Conservation (phyloP, 2,797 vertebrate species). For the Chelidonichthys spinosus region DNA sequence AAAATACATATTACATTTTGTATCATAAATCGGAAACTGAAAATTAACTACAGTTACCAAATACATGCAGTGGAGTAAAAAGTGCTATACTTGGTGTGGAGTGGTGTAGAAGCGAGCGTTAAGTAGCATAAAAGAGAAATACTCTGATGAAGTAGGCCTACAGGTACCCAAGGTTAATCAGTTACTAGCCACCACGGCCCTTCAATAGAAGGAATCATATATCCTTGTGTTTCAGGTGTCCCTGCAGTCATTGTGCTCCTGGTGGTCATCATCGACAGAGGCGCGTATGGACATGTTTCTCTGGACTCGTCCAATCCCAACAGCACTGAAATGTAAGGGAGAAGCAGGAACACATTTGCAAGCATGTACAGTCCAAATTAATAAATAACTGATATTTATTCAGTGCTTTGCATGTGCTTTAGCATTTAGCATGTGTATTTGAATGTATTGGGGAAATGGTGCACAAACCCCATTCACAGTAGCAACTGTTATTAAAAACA, state of each 20-base stretch:
- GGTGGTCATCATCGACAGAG: slow-evolving; percentile 51
- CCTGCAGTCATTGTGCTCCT: slow-evolving; percentile 75
- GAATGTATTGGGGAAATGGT: background rate
- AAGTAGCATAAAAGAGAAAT: background rate
- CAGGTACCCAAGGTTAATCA: background rate
- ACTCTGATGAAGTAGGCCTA: background rate
- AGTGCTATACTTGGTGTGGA: too few species aligned
- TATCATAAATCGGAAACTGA: background rate
- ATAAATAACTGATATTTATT: background rate
- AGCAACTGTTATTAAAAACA: background rate
- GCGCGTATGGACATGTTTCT: slow-evolving; percentile 34
- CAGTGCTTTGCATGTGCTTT: slow-evolving; percentile 2
- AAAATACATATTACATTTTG: background rate
- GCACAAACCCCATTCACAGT: background rate
- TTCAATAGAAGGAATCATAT: background rate
- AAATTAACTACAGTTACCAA: background rate
- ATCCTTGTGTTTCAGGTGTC: slow-evolving; percentile 71
- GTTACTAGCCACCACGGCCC: background rate
- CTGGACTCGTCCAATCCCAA: slow-evolving; percentile 26
- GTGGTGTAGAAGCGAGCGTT: background rate
- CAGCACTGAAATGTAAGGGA: slow-evolving; percentile 50
- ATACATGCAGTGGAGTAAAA: background rate
- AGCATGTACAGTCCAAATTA: background rate
- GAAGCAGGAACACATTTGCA: background rate
- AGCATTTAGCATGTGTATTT: background rate